Conservation (phyloP, 1,140 invertebrate species). For the Notospermus geniculatus region DNA sequence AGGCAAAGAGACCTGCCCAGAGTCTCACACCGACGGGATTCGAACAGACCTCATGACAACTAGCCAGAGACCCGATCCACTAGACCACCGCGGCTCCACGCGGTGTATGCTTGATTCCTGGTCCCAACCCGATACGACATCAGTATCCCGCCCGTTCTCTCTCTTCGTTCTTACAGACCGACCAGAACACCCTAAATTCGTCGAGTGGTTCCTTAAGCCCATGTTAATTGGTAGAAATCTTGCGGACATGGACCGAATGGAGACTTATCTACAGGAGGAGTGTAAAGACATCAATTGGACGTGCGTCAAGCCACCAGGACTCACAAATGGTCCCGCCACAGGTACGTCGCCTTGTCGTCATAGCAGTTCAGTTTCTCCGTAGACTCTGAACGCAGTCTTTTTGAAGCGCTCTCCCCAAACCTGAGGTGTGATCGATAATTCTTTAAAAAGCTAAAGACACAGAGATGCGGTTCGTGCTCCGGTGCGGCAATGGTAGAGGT, state of each 20-base stretch:
- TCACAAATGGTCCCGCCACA: slow-evolving; percentile 27
- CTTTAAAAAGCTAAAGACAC: no score
- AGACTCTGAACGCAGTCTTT: no score
- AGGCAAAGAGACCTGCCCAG: no score
- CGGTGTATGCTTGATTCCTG: no score
- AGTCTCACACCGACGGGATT: no score
- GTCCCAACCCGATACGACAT: not conserved
- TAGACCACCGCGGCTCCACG: no score
- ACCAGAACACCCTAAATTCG: slow-evolving; percentile 35
- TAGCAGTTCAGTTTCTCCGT: no score
- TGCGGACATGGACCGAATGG: slow-evolving; percentile 49
- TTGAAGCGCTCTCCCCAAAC: no score
- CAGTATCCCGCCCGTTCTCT: not conserved
- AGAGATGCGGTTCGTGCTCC: no score
- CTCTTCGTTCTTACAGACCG: slow-evolving; percentile 20
- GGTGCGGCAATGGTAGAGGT: no score
- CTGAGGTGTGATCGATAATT: no score
- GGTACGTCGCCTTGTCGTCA: slow-evolving; percentile 29
- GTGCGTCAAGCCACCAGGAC: slow-evolving; percentile 46
- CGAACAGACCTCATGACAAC: not conserved
- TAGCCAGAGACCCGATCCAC: no score
- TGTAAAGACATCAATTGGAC: slow-evolving; percentile 49
- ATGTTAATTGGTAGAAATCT: slow-evolving; percentile 39
- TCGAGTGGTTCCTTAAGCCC: slow-evolving; percentile 44
- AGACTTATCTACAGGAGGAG: slow-evolving; percentile 37